Base-by-base conservation (phyloP, 2,888 invertebrate species). In the Caenorhabditis sp. region DNA sequence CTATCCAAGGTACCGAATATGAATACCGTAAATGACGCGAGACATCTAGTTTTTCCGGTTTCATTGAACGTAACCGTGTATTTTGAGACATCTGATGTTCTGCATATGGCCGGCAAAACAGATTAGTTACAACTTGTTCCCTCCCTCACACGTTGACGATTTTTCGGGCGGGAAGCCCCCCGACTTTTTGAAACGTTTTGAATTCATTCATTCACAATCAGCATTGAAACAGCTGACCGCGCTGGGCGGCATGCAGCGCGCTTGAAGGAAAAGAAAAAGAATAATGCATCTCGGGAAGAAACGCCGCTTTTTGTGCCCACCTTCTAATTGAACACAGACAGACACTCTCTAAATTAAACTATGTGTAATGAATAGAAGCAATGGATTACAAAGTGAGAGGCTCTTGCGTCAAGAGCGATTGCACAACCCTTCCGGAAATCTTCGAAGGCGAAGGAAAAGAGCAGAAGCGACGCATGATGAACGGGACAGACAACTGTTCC, bases 211-310 rank as follows among this genome's bases (percentile, higher is more conserved):
- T 68, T 37, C 58, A 35, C 59, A 52, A 70, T 70, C 70, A 70
- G 70, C 70, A 59, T 59, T 45, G 59, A 68, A 70, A 59, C 70
- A 70, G 59, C 70, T 70, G 70, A 70, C 70, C 68, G 68, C 58
- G 58, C 48, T 24, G 66, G 53, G 35, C 32, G 41, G 15, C 24
- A 41, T 50, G 45, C 37, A 37, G 53, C 53, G 26, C 20, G 59
- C 50, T 58, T 68, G 43, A 58, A 68, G 48, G 58, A 48, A 66
- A 37, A 58, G 17, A 41, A 17, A 35, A 37, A 53, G 35, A 53
- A 35, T 35, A 24, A 24, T 20, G 22, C 46, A 41, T 43, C 26
- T 26, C 48, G 46, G 32, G 50, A 50, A 30, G 32, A 58, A 56
- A 39, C 46, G 59, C 20, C 52, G 59, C 52, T 70, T 70, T 70